Evolutionary conservation across 2,888 invertebrate species (phyloP).

Genomic region (Cosmopolites sordidus): DNA sequence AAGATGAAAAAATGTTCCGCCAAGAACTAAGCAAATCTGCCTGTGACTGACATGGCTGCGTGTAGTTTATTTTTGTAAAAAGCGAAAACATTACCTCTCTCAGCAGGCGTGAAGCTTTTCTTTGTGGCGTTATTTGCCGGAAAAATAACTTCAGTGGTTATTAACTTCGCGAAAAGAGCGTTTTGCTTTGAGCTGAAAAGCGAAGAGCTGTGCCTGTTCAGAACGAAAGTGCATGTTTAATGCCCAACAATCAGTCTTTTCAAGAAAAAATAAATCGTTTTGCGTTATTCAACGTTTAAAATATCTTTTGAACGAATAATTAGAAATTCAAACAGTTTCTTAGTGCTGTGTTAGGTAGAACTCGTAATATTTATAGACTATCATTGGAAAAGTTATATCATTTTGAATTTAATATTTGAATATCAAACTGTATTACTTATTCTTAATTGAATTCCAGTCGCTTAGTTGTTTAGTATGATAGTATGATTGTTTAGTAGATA

Average conservation of each 20-base stretch:
- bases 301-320: no score
- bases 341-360: no score
- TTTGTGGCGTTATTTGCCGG: constrained; percentile 32
- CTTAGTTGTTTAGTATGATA: no score
- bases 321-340: no score
- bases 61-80: constrained; percentile 24
- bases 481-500: no score
- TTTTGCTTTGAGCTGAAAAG: constrained; percentile 23
- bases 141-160: constrained; percentile 33
- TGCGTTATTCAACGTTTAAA: background rate
- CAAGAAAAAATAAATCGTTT: background rate
- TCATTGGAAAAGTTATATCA: no score
- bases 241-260: constrained; percentile 20
- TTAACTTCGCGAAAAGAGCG: constrained; percentile 29
- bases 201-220: constrained; percentile 12
- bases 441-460: no score
- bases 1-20: constrained; percentile 19
- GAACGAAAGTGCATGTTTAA: constrained; percentile 27
- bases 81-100: constrained; percentile 27
- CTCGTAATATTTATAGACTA: no score
- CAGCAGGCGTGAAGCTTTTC: constrained; percentile 27
- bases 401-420: no score
- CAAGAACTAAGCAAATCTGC: constrained; percentile 23
- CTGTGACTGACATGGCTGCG: constrained; percentile 24
- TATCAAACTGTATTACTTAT: no score